Evolutionary conservation across 2,888 invertebrate species (phyloP).

Genomic region (Drosophila ustulata): DNA sequence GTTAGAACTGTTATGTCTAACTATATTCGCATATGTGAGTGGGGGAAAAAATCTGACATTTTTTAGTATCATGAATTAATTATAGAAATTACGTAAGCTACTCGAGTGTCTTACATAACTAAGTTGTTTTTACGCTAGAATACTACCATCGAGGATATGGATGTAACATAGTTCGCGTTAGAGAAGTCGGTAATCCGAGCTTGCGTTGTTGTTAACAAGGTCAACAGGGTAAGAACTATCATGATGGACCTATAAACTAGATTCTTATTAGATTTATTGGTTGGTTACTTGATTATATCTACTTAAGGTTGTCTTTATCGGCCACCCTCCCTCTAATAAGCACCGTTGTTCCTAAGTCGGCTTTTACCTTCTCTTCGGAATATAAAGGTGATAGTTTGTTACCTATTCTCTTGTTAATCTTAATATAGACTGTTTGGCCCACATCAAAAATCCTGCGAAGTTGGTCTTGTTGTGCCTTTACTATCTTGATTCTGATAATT

Average conservation of each 20-base stretch:
- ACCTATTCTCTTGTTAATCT: neutral
- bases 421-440: neutral
- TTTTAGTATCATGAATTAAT: neutral
- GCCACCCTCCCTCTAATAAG: neutral
- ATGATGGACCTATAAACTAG: no score
- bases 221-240: no score
- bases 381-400: neutral
- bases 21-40: conserved; percentile 1
- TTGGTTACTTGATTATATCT: neutral
- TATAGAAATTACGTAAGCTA: neutral
- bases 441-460: neutral
- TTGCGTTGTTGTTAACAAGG: no score
- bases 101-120: neutral
- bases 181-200: no score
- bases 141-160: neutral
- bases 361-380: neutral
- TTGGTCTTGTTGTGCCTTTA: neutral
- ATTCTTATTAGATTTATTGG: no score
- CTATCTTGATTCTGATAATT: neutral
- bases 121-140: neutral
- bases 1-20: neutral
- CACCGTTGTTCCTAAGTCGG: neutral
- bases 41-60: conserved; percentile 4
- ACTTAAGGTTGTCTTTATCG: neutral
- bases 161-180: no score